Evolutionary conservation across 2,113 vertebrate species (phyloP), one percentile per base, ranked within the genome.

Genomic region (Todiramphus chloris): DNA sequence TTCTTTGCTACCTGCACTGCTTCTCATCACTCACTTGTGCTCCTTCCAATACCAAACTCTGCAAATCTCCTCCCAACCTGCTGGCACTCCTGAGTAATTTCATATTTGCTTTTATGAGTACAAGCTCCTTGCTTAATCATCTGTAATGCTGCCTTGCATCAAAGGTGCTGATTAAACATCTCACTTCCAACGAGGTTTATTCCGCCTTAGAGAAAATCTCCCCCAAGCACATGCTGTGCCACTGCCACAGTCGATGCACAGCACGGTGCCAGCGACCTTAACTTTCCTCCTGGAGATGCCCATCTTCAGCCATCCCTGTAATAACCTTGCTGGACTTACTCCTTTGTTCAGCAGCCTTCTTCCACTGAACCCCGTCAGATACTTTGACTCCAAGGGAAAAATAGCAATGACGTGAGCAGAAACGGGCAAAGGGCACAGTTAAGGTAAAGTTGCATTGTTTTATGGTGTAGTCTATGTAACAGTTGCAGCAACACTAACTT

Each of bases 81-180:
- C 93, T 78, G 73, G 51, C 60, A 39, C 68, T 89, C 72, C 75
- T 63, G 76, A 88, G 76, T 39, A 59, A 59, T 78, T 63, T 87
- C 86, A 74, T 46, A 74, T 83, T 87, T 77, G 18, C 31, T 93
- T 94, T 90, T 72, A 92, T 35, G 60, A 82, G 72, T 59, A 77
- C 86, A 64, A 94, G 64, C 39, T 91, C 68, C 83, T 58, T 84
- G 80, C 43, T 78, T 89, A 92, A 94, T 90, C 3, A 7, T 33
- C 89, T 91, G 89, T 89, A 72, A 48, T 60, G 30, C 11, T 43
- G 69, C 64, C 46, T 89, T 0, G 0, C 69, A 56, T 68, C 87
- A 67, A 72, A 91, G 87, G 56, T 56, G 35, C 86, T 89, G 89
- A 92, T 97, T 89, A 94, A 92, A 95, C 60, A 66, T 56, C 73